These are phyloP conservation scores for Sclerodermus sp. DNA, from an alignment of 2,888 invertebrate genomes.

Conservation along the genomic window DNA sequence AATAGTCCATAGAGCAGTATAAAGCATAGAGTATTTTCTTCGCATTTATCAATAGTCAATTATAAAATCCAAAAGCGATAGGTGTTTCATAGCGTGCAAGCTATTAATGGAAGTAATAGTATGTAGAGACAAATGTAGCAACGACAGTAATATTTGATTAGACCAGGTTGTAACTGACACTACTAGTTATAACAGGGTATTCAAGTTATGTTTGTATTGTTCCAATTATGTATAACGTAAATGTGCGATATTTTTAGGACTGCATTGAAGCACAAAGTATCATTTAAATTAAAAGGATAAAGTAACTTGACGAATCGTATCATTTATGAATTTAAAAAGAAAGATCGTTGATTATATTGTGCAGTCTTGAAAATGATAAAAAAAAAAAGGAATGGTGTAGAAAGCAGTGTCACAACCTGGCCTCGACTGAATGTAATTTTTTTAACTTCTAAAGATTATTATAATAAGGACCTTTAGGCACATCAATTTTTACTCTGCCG, in stretches of 20 bases:
- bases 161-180: constrained; percentile 41
- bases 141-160: constrained; percentile 35
- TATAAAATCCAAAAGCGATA: constrained; percentile 47
- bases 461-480: constrained; percentile 22
- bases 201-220: constrained; percentile 46
- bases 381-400: constrained; percentile 7
- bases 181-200: constrained; percentile 47
- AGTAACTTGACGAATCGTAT: not conserved
- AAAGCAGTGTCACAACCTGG: constrained; percentile 39
- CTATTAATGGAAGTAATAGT: constrained; percentile 42
- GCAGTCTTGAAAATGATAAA: constrained; percentile 24
- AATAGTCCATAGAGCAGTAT: too few relatives aligned
- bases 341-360: constrained; percentile 15
- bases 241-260: constrained; percentile 21
- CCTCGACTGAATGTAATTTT: constrained; percentile 48
- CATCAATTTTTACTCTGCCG: constrained; percentile 47
- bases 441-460: constrained; percentile 35
- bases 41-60: constrained; percentile 20
- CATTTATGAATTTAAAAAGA: constrained; percentile 9
- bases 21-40: too few relatives aligned
- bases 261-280: constrained; percentile 13
- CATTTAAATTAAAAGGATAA: too few relatives aligned
- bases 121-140: constrained; percentile 33
- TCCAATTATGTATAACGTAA: constrained; percentile 35
- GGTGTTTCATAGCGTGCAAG: constrained; percentile 46